Evolutionary conservation across 30 jellyfish, hydroid and myxozoan genomes (phyloP).

Genomic region (Cassiopea andromeda): DNA sequence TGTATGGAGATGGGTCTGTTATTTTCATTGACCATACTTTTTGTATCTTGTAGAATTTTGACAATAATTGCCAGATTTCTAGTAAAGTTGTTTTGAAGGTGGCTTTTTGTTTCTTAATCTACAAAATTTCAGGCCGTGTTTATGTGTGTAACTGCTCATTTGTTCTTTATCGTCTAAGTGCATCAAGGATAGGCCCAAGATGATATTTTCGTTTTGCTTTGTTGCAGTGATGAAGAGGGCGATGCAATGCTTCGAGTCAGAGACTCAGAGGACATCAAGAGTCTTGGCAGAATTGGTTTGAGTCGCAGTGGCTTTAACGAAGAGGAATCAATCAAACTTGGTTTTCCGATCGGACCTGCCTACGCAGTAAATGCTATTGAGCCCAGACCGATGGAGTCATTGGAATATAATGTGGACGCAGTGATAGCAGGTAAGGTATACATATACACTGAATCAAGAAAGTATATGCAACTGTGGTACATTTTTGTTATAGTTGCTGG

Average conservation of each 20-base stretch:
- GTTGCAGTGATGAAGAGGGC: slow-evolving; percentile 97
- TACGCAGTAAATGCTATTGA: slow-evolving; percentile 34
- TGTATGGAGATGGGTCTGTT: too few species aligned
- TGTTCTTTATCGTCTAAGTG: background rate
- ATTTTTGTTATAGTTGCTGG: too few species aligned
- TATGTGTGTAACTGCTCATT: background rate
- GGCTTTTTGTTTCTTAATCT: too few species aligned
- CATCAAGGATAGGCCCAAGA: background rate
- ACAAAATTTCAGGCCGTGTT: too few species aligned
- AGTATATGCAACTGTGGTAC: too few species aligned
- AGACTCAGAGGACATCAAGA: slow-evolving; percentile 86
- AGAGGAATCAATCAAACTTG: slow-evolving; percentile 85
- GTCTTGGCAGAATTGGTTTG: slow-evolving; percentile 84
- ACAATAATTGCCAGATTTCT: too few species aligned
- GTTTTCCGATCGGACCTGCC: slow-evolving; percentile 74
- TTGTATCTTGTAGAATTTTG: too few species aligned
- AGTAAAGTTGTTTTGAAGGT: too few species aligned
- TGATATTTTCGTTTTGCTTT: background rate
- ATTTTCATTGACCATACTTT: too few species aligned
- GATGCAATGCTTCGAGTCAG: slow-evolving; percentile 88
- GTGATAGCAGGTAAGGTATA: slow-evolving; percentile 50
- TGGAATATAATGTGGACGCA: slow-evolving; percentile 45
- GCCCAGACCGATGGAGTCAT: slow-evolving; percentile 64
- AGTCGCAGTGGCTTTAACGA: slow-evolving; percentile 63
- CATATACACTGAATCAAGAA: background rate